Evolutionary conservation across 2,113 vertebrate species (phyloP), one percentile per base, ranked within the genome.

Genomic region (Polypterus bichir): DNA sequence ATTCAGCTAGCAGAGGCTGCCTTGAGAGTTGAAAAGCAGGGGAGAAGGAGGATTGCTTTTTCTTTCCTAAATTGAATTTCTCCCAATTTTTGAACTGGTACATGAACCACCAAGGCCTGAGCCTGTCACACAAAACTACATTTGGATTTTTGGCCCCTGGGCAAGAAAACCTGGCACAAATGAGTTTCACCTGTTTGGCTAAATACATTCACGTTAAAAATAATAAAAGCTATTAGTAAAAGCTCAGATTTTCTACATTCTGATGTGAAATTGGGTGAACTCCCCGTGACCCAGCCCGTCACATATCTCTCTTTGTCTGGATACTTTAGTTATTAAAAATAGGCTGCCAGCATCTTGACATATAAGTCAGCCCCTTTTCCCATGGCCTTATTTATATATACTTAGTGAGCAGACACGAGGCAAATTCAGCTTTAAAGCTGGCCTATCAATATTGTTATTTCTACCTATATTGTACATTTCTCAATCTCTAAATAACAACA

Each of bases 131-230:
- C 77, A 79, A 81, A 80, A 79, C 75, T 74, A 71, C 48, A 57
- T 78, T 85, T 70, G 68, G 71, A 27, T 73, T 82, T 56, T 70
- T 64, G 83, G 81, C 83, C 86, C 78, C 76, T 69, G 85, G 88
- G 81, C 82, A 80, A 71, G 11, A 66, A 79, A 80, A 81, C 70
- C 78, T 79, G 86, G 76, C 79, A 82, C 71, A 90, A 94, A 94
- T 91, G 85, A 88, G 66, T 84, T 85, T 97, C 91, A 91, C 89
- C 90, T 92, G 89, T 87, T 89, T 83, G 84, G 83, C 82, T 83
- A 83, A 85, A 81, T 60, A 71, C 79, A 79, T 82, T 76, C 74
- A 81, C 84, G 84, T 83, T 88, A 81, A 65, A 77, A 85, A 79
- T 85, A 89, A 87, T 82, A 79, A 81, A 79, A 79, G 69, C 76